Percentiles rank a stretch among this genome's conserved stretches.
Evolutionary conservation across 2,797 vertebrate species (phyloP).

Genomic region (Chaunax sp.): DNA sequence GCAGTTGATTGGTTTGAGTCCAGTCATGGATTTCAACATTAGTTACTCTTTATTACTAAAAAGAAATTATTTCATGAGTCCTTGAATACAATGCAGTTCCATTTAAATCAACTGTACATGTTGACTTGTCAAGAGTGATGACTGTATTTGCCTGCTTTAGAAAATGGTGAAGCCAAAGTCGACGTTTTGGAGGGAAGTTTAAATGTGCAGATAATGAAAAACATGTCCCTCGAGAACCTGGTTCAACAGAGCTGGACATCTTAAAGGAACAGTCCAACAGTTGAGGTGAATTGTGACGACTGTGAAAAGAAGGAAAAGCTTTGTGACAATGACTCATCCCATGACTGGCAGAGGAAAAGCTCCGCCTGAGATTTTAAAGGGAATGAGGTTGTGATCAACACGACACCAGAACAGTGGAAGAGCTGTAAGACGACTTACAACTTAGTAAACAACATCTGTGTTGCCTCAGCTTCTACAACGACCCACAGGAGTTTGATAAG

Average conservation of each 20-base stretch:
- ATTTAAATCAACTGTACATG: neutral
- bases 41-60: too few relatives aligned
- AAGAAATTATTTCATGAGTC: too few relatives aligned
- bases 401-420: slow-evolving; percentile 43
- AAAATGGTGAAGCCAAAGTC: slow-evolving; percentile 50
- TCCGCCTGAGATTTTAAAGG: slow-evolving; percentile 12
- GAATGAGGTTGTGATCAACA: slow-evolving; percentile 35
- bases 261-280: slow-evolving; percentile 42
- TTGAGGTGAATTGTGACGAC: neutral
- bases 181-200: slow-evolving; percentile 70
- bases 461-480: slow-evolving; percentile 38
- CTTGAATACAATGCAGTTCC: too few relatives aligned
- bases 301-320: slow-evolving; percentile 9
- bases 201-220: slow-evolving; percentile 66
- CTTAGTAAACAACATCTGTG: slow-evolving; percentile 63
- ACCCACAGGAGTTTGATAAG: slow-evolving; percentile 36
- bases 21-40: too few relatives aligned
- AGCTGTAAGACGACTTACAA: slow-evolving; percentile 27
- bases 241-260: slow-evolving; percentile 39
- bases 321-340: slow-evolving; percentile 7
- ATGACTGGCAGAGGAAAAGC: slow-evolving; percentile 15
- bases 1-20: too few relatives aligned
- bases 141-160: slow-evolving; percentile 33
- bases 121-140: neutral
- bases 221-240: slow-evolving; percentile 46